phyloP scores from a whole-genome alignment of 2,113 vertebrate species.

The Otis tarda region DNA sequence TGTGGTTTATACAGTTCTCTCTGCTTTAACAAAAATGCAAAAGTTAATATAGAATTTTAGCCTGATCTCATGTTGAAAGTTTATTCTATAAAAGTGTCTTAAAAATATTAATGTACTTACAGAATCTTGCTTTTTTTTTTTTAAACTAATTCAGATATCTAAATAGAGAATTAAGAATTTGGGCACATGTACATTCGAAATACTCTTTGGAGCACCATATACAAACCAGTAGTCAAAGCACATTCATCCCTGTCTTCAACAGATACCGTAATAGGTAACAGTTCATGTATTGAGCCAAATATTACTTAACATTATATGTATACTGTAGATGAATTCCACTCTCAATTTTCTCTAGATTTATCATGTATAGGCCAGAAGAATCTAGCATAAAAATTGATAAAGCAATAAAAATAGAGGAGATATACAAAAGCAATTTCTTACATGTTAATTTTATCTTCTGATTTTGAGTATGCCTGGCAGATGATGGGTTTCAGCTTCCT shows the following conservation, averaged over 20 bases:
- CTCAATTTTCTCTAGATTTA: conserved; percentile 36
- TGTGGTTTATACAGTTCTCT: not conserved
- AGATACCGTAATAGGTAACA: not conserved
- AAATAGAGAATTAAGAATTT: not conserved
- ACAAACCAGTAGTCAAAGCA: not conserved
- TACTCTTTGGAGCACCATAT: not conserved
- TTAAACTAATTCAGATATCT: not conserved
- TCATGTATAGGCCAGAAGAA: not conserved
- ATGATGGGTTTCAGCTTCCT: not conserved
- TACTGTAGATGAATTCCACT: not conserved
- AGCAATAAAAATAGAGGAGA: not conserved
- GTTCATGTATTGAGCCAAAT: conserved; percentile 41
- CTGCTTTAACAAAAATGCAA: not conserved
- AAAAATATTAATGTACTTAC: not conserved
- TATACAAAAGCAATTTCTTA: not conserved
- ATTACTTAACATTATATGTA: conserved; percentile 21
- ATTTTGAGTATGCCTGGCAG: conserved; percentile 1
- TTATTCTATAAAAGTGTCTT: not conserved
- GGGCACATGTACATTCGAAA: not conserved
- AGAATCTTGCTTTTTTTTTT: no score
- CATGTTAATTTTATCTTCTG: not conserved
- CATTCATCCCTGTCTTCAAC: not conserved
- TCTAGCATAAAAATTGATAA: not conserved
- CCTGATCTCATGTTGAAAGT: not conserved
- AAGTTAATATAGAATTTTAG: not conserved